Percentiles rank a stretch among this genome's conserved stretches.
Conservation (phyloP, 2,113 vertebrate genomes). For the Phyllostomus hastatus region DNA sequence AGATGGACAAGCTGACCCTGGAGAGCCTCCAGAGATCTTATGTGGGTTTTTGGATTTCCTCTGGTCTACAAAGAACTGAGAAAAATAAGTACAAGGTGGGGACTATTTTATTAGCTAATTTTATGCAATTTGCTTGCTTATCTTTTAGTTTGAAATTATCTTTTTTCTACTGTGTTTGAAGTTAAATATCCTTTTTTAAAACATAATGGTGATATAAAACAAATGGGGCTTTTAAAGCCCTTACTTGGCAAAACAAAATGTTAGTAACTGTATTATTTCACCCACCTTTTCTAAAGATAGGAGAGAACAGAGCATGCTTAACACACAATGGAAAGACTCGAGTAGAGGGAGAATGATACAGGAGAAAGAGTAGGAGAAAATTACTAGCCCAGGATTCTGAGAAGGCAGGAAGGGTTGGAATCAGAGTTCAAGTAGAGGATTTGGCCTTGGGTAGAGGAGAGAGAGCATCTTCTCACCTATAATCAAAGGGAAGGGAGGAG, state of each 20-base stretch:
- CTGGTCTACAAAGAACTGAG: background rate
- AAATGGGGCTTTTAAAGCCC: background rate
- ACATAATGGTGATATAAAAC: background rate
- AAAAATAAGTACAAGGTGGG: background rate
- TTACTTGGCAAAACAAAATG: background rate
- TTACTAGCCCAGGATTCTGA: background rate
- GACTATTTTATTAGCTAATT: background rate
- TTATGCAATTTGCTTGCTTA: background rate
- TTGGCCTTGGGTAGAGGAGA: background rate
- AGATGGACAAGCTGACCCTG: background rate
- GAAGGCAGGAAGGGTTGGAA: background rate
- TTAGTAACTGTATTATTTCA: background rate
- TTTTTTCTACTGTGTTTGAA: conserved; percentile 16
- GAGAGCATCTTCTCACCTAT: background rate
- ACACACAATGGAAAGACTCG: background rate
- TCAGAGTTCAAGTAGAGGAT: background rate
- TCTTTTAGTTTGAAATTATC: background rate
- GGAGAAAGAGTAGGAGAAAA: background rate
- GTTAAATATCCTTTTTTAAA: background rate
- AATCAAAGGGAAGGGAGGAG: background rate
- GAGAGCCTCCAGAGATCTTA: background rate
- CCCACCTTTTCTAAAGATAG: background rate
- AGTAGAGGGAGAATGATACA: background rate
- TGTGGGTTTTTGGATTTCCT: background rate
- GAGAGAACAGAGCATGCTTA: background rate